Conservation (phyloP, 2,888 invertebrate genomes). For the Halocaridina rubra region DNA sequence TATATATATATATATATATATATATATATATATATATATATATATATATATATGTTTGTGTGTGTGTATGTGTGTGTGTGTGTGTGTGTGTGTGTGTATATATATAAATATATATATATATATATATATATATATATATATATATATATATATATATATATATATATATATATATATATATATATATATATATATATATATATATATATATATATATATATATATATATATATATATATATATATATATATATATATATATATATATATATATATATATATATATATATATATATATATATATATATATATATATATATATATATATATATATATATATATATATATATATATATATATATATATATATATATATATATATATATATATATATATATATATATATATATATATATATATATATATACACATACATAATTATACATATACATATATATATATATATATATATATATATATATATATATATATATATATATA, state of each 20-base stretch:
- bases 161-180: conserved; percentile 21
- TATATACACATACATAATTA: neutral
- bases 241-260: conserved; percentile 2
- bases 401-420: conserved; percentile 5
- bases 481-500: neutral
- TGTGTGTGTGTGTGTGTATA: neutral
- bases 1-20: neutral
- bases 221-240: conserved; percentile 17
- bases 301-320: neutral
- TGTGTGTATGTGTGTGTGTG: neutral
- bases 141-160: neutral
- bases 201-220: neutral
- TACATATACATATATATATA: conserved; percentile 1
- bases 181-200: neutral
- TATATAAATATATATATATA: neutral
- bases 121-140: neutral
- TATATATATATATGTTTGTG: neutral
- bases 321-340: neutral
- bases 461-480: neutral
- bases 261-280: neutral
- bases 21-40: neutral
- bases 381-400: neutral
- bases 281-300: neutral
- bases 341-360: neutral
- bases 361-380: neutral